Percentiles rank a stretch among this genome's conserved stretches.
Evolutionary conservation across 1,140 invertebrate genomes (phyloP).

Genomic region (Aphelinus atriplicis): DNA sequence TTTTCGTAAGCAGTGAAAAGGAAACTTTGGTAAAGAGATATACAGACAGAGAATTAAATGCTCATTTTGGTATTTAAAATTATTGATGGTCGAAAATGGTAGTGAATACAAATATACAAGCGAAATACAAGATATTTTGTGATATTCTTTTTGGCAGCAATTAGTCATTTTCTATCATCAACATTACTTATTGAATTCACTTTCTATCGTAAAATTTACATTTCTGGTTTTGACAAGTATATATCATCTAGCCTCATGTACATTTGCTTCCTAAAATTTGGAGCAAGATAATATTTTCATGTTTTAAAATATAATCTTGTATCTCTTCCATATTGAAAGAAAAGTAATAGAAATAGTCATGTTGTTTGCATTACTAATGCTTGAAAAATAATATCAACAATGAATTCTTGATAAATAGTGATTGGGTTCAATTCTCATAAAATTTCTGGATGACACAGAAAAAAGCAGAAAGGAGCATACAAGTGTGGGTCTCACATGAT

Average conservation of each 20-base stretch:
- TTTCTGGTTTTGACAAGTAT: constrained; percentile 46
- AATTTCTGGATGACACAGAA: constrained; percentile 47
- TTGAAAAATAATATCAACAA: constrained; percentile 25
- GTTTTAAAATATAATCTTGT: constrained; percentile 52
- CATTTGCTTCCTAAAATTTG: constrained; percentile 27
- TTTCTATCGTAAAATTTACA: constrained; percentile 39
- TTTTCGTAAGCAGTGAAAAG: constrained; percentile 45
- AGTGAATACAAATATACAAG: constrained; percentile 58
- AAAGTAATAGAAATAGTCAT: constrained; percentile 26
- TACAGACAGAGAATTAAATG: constrained; percentile 50
- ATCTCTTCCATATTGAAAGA: constrained; percentile 41
- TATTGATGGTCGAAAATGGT: constrained; percentile 43
- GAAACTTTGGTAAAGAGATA: constrained; percentile 60
- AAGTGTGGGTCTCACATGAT: constrained; percentile 3
- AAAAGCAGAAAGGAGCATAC: constrained; percentile 46
- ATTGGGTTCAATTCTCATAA: constrained; percentile 5
- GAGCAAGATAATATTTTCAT: constrained; percentile 28
- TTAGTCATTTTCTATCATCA: constrained; percentile 12
- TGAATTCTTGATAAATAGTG: constrained; percentile 19
- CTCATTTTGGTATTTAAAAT: constrained; percentile 38
- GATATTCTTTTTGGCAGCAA: constrained; percentile 41
- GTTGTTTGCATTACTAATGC: not conserved
- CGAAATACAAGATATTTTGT: constrained; percentile 50
- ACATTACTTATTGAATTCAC: constrained; percentile 28
- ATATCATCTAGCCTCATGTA: constrained; percentile 49